A percentile compares a stretch with the other conserved stretches of the same genome.
phyloP scores from a whole-genome alignment of 2,113 vertebrate genomes.

The Vimba vimba region DNA sequence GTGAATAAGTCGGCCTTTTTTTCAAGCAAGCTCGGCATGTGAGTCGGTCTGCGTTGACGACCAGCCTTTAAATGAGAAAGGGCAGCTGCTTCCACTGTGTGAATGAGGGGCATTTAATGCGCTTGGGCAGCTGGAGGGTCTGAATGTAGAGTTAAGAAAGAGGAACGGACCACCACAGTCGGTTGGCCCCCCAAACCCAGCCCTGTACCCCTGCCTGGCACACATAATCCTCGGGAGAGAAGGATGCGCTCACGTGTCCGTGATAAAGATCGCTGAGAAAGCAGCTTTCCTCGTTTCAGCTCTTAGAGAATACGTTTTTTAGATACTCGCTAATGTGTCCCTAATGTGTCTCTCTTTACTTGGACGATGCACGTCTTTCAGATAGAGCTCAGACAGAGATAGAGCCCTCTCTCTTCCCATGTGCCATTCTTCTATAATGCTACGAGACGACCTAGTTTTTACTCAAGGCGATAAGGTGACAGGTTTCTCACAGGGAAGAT shows the following conservation, averaged over 20 bases:
- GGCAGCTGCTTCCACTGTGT: conserved; percentile 40
- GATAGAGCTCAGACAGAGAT: neutral
- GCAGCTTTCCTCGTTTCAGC: conserved; percentile 14
- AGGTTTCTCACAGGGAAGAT: conserved; percentile 25
- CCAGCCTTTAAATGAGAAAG: conserved; percentile 46
- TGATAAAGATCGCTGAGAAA: conserved; percentile 48
- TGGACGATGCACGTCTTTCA: neutral
- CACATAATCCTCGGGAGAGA: conserved; percentile 32
- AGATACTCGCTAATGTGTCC: conserved; percentile 32
- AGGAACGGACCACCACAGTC: conserved; percentile 24
- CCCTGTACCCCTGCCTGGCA: conserved; percentile 30
- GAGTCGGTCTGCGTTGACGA: conserved; percentile 44
- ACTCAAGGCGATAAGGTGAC: conserved; percentile 14
- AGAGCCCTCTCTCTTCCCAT: neutral
- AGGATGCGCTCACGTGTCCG: conserved; percentile 10
- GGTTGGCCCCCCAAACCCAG: neutral
- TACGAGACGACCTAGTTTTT: conserved; percentile 28
- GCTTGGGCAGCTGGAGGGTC: conserved; percentile 69
- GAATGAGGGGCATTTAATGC: conserved; percentile 61
- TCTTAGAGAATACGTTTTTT: conserved; percentile 25
- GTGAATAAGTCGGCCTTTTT: conserved; percentile 48
- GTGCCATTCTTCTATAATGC: conserved; percentile 34
- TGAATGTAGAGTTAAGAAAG: conserved; percentile 61
- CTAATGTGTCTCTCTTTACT: conserved; percentile 18
- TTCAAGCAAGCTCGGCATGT: conserved; percentile 41